Percentiles rank a stretch among this genome's conserved stretches.
These are phyloP conservation scores for Sander vitreus DNA, from an alignment of 2,113 vertebrate species.

Conservation along the genomic window DNA sequence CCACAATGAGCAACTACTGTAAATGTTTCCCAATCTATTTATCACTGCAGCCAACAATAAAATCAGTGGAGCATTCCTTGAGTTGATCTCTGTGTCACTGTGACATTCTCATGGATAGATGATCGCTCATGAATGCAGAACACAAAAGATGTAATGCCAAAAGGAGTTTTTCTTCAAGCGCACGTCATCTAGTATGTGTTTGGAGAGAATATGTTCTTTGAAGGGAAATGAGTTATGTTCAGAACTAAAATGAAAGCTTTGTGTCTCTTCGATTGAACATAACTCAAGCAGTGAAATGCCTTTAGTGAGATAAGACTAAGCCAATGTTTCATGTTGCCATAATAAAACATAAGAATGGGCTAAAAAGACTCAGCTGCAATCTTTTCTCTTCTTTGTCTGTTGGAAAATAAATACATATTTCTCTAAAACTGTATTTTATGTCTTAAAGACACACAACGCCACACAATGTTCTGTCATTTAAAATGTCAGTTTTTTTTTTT, in stretches of 20 bases:
- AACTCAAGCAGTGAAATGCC: constrained; percentile 40
- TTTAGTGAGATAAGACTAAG: constrained; percentile 58
- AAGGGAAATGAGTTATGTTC: constrained; percentile 64
- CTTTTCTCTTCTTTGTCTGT: constrained; percentile 20
- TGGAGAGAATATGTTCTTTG: constrained; percentile 31
- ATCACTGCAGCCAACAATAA: constrained; percentile 4
- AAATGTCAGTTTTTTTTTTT: too few relatives aligned
- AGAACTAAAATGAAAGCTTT: constrained; percentile 37
- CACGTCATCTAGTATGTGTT: constrained; percentile 11
- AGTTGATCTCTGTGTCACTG: constrained; percentile 33
- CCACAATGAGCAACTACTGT: neutral
- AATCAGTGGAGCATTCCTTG: constrained; percentile 6
- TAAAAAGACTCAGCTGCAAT: constrained; percentile 35
- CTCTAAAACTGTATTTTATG: neutral
- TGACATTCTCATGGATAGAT: constrained; percentile 42
- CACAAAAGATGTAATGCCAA: constrained; percentile 38
- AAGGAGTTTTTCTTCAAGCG: constrained; percentile 53
- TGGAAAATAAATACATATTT: constrained; percentile 26
- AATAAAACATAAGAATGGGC: constrained; percentile 37
- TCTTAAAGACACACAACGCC: neutral
- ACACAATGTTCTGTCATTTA: constrained; percentile 21
- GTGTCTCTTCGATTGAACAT: constrained; percentile 46
- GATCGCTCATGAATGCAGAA: constrained; percentile 18
- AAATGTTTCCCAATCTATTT: neutral
- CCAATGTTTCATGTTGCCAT: constrained; percentile 45